Base-by-base conservation (phyloP, 2,888 invertebrate species). In the Cepaea hortensis region DNA sequence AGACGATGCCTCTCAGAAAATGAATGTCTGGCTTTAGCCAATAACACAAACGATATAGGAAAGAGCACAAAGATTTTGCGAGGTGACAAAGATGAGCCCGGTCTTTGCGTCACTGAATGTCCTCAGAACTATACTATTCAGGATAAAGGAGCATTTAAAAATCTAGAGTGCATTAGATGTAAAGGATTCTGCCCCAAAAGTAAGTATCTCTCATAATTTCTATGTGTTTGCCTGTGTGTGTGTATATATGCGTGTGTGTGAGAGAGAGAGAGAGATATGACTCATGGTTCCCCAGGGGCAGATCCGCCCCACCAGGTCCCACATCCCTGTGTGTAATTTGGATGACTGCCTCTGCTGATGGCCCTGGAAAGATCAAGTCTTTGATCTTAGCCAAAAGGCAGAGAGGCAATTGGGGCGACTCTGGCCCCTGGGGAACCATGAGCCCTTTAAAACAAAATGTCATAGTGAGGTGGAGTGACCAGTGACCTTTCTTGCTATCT, bases 151-250 rank as follows among this genome's bases (percentile, higher is more conserved):
- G 55, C 50, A 70, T 50, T 82, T 7, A 82, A 82, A 50, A 81
- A 70, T n/a, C 68, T 70, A 85, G 87, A 87, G 70, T 95, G 95
- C 90, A 89, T 90, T 20, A 90, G 90, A 83, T 95, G 95, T 90
- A 85, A 90, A 76, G 93, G 91, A 5, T 91, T 91, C 62, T 95
- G 95, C 90, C 95, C 95, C 4, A 94, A 93, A 93, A 91, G 94
- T 94, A 89, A 87, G 90, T 79, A 20, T 75, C 7, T 80, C 15
- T 81, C 55, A 20, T 55, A 1, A 50, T 70, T 20, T 70, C n/a
- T 20, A 6, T n/a, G 20, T 7, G 35, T 35, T 0, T 35, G 35
- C 35, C 35, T 35, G 35, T 35, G 35, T 65, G 65, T 65, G 9
- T 65, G 2, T 18, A 65, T 65, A 65, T 35, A 35, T 35, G 35